A percentile compares a stretch with the other conserved stretches of the same genome.
Evolutionary conservation across 2,797 vertebrate species (phyloP).

Genomic region (Lepilemur ruficaudatus): DNA sequence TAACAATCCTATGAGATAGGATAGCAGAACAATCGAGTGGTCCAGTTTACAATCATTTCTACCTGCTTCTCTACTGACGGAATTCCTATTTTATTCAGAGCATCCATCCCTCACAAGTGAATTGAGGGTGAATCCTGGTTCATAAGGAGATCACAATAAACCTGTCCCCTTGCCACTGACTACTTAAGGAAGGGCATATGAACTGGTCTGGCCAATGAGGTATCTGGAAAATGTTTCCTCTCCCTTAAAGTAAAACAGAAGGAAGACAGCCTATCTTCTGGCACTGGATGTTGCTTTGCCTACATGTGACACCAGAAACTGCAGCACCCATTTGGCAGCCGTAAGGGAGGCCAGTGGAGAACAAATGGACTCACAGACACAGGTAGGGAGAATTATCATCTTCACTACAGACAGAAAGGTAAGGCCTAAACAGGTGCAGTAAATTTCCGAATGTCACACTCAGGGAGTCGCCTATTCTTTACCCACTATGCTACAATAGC

Average conservation of each 20-base stretch:
- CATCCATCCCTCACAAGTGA: neutral
- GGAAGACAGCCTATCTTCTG: neutral
- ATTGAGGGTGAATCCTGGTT: neutral
- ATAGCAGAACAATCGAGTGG: neutral
- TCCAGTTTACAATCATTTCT: neutral
- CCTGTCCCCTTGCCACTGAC: neutral
- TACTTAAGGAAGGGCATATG: neutral
- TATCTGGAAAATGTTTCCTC: neutral
- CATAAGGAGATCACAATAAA: neutral
- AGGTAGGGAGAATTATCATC: fast-evolving
- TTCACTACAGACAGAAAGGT: neutral
- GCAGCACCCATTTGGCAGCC: neutral
- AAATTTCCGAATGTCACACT: neutral
- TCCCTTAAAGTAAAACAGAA: neutral
- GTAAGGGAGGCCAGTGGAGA: neutral
- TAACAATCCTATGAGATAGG: neutral
- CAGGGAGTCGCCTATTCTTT: neutral
- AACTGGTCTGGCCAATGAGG: neutral
- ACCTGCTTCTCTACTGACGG: neutral
- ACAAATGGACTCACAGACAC: neutral
- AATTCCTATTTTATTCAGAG: neutral
- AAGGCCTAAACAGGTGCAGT: neutral
- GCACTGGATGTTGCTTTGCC: neutral
- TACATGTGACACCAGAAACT: neutral
- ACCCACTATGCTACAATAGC: neutral